Percentiles rank a stretch among this genome's conserved stretches.
Evolutionary conservation across 2,797 vertebrate genomes (phyloP).

Genomic region (Semotilus atromaculatus): DNA sequence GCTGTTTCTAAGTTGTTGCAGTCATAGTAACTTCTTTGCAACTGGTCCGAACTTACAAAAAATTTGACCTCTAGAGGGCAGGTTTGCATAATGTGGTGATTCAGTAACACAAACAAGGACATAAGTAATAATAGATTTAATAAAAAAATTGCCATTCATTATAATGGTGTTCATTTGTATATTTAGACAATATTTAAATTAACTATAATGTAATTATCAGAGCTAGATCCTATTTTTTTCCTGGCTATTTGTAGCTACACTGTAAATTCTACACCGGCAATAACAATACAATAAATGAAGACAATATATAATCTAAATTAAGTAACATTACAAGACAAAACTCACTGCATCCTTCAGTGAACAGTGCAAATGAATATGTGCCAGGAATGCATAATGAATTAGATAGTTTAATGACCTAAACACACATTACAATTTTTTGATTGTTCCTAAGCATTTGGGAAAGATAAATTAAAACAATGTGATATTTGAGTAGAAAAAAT

Average conservation of each 20-base stretch:
- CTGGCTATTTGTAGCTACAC: background rate
- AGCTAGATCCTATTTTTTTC: background rate
- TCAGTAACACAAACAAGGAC: background rate
- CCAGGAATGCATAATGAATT: constrained; percentile 7
- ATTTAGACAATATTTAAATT: background rate
- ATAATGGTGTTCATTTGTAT: constrained; percentile 11
- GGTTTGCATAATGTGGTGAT: constrained; percentile 38
- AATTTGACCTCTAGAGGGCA: constrained; percentile 42
- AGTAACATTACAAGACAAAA: constrained; percentile 10
- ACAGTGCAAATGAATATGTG: background rate
- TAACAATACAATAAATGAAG: background rate
- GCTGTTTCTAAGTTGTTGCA: background rate
- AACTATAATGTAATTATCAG: constrained; percentile 11
- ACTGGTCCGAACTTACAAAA: background rate
- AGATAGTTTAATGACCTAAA: background rate
- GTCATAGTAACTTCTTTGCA: background rate
- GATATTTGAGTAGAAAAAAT: constrained; percentile 3
- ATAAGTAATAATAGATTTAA: background rate
- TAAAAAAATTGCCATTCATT: background rate
- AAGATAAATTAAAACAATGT: background rate
- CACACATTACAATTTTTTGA: background rate
- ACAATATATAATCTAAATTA: constrained; percentile 10
- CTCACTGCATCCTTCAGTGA: background rate
- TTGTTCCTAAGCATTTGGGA: constrained; percentile 1
- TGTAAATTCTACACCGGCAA: background rate